phyloP scores from a whole-genome alignment of 2,113 vertebrate species.

The Hippocampus mohnikei region DNA sequence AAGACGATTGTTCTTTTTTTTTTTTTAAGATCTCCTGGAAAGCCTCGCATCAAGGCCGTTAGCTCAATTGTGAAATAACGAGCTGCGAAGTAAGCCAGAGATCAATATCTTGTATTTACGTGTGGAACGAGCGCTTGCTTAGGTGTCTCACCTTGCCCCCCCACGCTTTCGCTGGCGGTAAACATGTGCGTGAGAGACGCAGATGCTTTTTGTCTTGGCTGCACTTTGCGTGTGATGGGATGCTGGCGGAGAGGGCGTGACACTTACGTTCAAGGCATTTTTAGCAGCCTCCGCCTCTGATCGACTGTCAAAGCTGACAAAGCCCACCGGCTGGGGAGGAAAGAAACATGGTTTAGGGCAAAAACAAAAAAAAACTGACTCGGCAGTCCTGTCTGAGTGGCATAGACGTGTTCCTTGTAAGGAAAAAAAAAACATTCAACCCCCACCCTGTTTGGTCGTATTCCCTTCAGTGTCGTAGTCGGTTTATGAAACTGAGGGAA shows the following conservation, averaged over 20 bases:
- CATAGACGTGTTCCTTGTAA: slow-evolving; percentile 46
- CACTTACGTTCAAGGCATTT: slow-evolving; percentile 91
- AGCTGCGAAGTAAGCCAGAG: slow-evolving; percentile 25
- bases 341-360: slow-evolving; percentile 65
- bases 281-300: slow-evolving; percentile 95
- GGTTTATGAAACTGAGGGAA: slow-evolving; percentile 47
- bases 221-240: background rate
- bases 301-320: slow-evolving; percentile 95
- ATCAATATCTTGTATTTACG: slow-evolving; percentile 65
- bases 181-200: background rate
- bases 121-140: slow-evolving; percentile 40
- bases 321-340: slow-evolving; percentile 88
- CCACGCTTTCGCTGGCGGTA: background rate
- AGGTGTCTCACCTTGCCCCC: background rate
- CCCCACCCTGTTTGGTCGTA: background rate
- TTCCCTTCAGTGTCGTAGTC: slow-evolving; percentile 2
- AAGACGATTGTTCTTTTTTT: background rate
- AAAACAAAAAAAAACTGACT: slow-evolving; percentile 50
- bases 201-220: slow-evolving; percentile 6
- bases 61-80: background rate
- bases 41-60: background rate
- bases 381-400: slow-evolving; percentile 68
- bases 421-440: slow-evolving; percentile 3
- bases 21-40: background rate
- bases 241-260: slow-evolving; percentile 39